These are phyloP conservation scores for Busseola fusca DNA, from an alignment of 2,888 invertebrate species.

Conservation along the genomic window DNA sequence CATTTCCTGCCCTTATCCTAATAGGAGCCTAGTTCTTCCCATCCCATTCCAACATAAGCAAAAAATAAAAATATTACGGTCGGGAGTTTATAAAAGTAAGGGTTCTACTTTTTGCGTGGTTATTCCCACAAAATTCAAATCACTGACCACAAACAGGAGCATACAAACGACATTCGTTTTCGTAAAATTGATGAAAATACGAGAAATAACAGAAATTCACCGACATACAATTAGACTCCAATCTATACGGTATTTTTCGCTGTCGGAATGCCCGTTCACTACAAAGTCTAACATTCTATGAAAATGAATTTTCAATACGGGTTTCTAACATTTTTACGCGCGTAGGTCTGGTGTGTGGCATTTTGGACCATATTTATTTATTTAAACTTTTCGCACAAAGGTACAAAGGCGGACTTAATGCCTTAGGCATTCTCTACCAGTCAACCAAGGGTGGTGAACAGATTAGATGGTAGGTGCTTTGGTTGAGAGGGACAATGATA, in stretches of 20 bases:
- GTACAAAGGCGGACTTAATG: too few species aligned
- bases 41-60: rapidly evolving
- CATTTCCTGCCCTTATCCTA: background rate
- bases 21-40: background rate
- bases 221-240: slow-evolving; percentile 18
- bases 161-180: slow-evolving; percentile 1
- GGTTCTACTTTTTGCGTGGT: background rate
- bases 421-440: too few species aligned
- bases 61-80: background rate
- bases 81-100: background rate
- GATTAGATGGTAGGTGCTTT: too few species aligned
- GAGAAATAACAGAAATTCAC: slow-evolving; percentile 22
- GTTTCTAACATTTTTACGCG: background rate
- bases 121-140: slow-evolving; percentile 2
- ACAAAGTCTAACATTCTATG: slow-evolving; percentile 17
- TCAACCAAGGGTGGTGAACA: too few species aligned
- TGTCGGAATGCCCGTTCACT: slow-evolving; percentile 7
- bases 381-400: too few species aligned
- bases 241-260: slow-evolving; percentile 10
- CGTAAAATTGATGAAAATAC: slow-evolving; percentile 20
- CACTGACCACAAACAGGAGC: background rate
- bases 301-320: slow-evolving; percentile 18
- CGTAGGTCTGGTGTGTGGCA: too few species aligned
- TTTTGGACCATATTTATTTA: too few species aligned
- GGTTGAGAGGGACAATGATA: too few species aligned